Conservation (phyloP, 1,140 invertebrate genomes). For the Patella vulgata region DNA sequence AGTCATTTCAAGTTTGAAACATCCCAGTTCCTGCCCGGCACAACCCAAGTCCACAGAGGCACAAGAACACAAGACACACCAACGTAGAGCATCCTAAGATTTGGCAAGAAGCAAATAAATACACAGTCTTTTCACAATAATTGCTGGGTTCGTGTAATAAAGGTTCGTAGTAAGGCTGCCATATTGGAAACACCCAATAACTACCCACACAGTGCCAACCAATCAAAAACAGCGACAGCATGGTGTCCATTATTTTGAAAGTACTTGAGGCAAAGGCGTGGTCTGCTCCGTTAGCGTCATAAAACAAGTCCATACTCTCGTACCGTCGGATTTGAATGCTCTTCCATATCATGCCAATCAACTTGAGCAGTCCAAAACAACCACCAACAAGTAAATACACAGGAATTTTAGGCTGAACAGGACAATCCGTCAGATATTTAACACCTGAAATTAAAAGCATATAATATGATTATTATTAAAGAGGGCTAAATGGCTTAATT, state of each 20-base stretch:
- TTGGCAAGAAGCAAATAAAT: slow-evolving; percentile 70
- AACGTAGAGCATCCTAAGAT: slow-evolving; percentile 72
- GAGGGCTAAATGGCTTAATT: too few species aligned
- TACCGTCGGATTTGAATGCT: slow-evolving; percentile 72
- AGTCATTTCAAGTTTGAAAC: too few species aligned
- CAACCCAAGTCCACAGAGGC: slow-evolving; percentile 15
- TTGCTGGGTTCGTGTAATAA: slow-evolving; percentile 71
- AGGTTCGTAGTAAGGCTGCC: slow-evolving; percentile 64
- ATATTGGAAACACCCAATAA: slow-evolving; percentile 50
- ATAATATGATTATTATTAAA: too few species aligned
- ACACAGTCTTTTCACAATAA: slow-evolving; percentile 60
- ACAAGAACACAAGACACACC: slow-evolving; percentile 58
- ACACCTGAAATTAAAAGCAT: slow-evolving; percentile 53
- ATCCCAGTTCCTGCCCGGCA: slow-evolving; percentile 1
- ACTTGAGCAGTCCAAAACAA: slow-evolving; percentile 55
- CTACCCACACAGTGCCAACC: slow-evolving; percentile 70
- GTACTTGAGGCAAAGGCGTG: slow-evolving; percentile 48
- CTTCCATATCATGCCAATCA: slow-evolving; percentile 72
- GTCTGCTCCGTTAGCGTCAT: slow-evolving; percentile 59
- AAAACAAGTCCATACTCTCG: slow-evolving; percentile 71
- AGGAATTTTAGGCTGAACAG: slow-evolving; percentile 53
- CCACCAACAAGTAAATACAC: slow-evolving; percentile 61
- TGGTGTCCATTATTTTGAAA: slow-evolving; percentile 67
- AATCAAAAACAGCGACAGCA: slow-evolving; percentile 71
- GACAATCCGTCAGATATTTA: slow-evolving; percentile 61